Conservation (phyloP, 2,888 invertebrate species). For the Eupithecia pulchellata region DNA sequence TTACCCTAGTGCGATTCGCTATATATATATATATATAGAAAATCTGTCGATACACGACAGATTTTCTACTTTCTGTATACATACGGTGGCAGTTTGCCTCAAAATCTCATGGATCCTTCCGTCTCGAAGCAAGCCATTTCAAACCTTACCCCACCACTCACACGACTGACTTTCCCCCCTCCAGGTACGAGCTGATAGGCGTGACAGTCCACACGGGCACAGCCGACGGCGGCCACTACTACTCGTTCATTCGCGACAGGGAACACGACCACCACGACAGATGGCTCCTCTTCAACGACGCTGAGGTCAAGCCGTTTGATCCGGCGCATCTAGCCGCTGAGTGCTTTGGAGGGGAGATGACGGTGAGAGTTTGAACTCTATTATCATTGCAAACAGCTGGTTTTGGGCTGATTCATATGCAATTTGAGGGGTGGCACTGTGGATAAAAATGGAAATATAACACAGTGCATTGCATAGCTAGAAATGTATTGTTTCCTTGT, state of each 20-base stretch:
- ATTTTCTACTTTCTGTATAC: too few species aligned
- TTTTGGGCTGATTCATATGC: neutral
- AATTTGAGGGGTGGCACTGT: neutral
- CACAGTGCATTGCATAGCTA: neutral
- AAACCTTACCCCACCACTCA: neutral
- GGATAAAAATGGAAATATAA: neutral
- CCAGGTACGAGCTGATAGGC: constrained; percentile 92
- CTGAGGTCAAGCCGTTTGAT: constrained; percentile 97
- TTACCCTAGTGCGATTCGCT: too few species aligned
- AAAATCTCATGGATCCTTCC: too few species aligned
- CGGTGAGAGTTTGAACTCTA: constrained; percentile 79
- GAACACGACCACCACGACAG: constrained; percentile 91
- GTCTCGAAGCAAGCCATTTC: neutral
- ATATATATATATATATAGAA: too few species aligned
- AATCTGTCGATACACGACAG: too few species aligned
- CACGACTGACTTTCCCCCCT: neutral
- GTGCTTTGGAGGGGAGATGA: constrained; percentile 99
- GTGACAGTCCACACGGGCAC: constrained; percentile 99
- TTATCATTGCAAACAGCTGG: neutral
- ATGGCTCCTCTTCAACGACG: constrained; percentile 97
- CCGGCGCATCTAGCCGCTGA: constrained; percentile 97
- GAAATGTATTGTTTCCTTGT: too few species aligned
- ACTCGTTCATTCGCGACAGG: constrained; percentile 96
- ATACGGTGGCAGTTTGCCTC: too few species aligned
- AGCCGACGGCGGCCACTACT: constrained; percentile 98